Evolutionary conservation across 2,888 invertebrate species (phyloP), one percentile per base, ranked within the genome.

Genomic region (Tetanocera ferruginea): DNA sequence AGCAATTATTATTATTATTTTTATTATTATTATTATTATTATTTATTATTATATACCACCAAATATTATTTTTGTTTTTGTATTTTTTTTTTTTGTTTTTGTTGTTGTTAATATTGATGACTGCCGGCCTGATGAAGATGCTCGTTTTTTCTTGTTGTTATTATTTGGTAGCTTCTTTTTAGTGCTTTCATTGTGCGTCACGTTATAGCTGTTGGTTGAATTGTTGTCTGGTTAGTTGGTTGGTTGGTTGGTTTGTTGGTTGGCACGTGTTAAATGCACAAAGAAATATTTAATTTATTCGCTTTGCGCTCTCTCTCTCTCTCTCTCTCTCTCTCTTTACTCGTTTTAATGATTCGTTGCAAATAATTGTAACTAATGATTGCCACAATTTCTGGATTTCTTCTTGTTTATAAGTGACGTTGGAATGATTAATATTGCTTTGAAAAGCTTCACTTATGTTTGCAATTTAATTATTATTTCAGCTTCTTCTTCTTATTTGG

Each of bases 1-100:
- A 25, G 67, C 57, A 76, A 76, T 76, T 69, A 67, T 76, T 67
- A 67, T 34, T 75, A n/a, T 64, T 64, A 8, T 9, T 14, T 28
- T 64, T 74, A 11, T 37, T 43, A 83, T 84, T 83, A 83, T 85
- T 85, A 83, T 83, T 43, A 43, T 43, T 43, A 43, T 43, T 43
- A 43, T 43, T 43, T 43, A 43, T 43, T 43, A 43, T 43, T 43
- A 43, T 43, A 43, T 14, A 14, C 43, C 43, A 43, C 43, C 43
- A 1, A 43, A 43, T 43, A 43, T 43, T 37, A 43, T 43, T 43
- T 85, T 77, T 83, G 81, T 70, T 64, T 57, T 71, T 52, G 3
- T 51, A 69, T 43, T 62, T 69, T n/a, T 77, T 83, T 81, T 70
- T 64, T 57, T 71, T 52, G 3, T 51, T 73, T 43, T 62, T 69